A percentile compares a stretch with the other conserved stretches of the same genome.
Conservation (phyloP, 2,113 vertebrate genomes). For the Microtus oregoni region DNA sequence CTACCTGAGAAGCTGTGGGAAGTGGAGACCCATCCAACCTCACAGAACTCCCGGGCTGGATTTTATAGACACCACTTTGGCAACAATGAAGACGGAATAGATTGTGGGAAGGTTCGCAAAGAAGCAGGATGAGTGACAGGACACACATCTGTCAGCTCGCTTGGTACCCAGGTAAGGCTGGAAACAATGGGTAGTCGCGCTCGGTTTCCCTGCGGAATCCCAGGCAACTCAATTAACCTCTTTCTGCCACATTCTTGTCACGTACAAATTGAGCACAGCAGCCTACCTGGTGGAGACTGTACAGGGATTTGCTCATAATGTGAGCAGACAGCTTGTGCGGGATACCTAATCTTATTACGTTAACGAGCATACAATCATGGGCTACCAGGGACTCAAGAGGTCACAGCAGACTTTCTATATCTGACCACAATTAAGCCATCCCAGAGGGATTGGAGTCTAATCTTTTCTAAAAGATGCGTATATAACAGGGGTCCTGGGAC, state of each 20-base stretch:
- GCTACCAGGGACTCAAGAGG: background rate
- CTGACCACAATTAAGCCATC: conserved; percentile 57
- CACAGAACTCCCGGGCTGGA: background rate
- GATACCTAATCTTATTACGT: conserved; percentile 54
- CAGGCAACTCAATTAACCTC: conserved; percentile 79
- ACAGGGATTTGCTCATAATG: conserved; percentile 61
- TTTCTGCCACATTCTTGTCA: conserved; percentile 62
- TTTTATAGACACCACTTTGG: conserved; percentile 2
- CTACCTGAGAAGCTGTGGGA: background rate
- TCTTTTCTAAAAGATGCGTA: background rate
- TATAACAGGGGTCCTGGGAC: conserved; percentile 7
- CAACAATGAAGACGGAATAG: conserved; percentile 61
- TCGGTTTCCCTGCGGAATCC: conserved; percentile 54
- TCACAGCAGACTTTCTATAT: conserved; percentile 8
- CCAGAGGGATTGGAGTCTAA: conserved; percentile 49
- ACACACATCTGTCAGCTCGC: conserved; percentile 57
- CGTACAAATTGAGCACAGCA: conserved; percentile 57
- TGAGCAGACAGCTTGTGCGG: conserved; percentile 41
- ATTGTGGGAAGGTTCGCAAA: conserved; percentile 50
- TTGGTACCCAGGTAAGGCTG: background rate
- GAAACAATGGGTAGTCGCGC: conserved; percentile 14
- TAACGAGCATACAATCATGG: conserved; percentile 44
- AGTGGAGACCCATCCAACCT: background rate
- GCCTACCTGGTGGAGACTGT: conserved; percentile 51
- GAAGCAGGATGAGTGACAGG: conserved; percentile 44